Conservation (phyloP, 2,888 invertebrate species). For the Morpho achilles region DNA sequence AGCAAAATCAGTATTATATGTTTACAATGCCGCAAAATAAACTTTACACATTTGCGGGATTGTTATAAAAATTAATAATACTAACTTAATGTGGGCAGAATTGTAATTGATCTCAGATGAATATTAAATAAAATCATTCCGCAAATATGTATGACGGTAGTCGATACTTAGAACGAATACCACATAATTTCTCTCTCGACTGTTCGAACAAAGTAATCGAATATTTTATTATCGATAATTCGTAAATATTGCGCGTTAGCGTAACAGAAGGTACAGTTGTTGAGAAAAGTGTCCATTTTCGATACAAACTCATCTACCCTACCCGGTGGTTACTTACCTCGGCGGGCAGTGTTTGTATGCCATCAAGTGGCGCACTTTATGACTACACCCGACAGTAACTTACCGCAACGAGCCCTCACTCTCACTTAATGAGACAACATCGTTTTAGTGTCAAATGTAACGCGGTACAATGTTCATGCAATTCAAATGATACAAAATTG, state of each 20-base stretch:
- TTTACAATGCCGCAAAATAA: no score
- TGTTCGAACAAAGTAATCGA: slow-evolving; percentile 43
- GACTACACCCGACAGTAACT: slow-evolving; percentile 59
- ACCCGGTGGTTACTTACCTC: slow-evolving; percentile 17
- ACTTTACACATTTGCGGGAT: no score
- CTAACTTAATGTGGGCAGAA: not conserved
- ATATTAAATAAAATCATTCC: slow-evolving; percentile 4
- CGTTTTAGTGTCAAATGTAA: slow-evolving; percentile 61
- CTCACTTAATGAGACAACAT: slow-evolving; percentile 66
- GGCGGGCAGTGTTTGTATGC: slow-evolving; percentile 42
- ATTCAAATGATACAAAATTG: slow-evolving; percentile 12
- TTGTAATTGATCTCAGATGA: slow-evolving; percentile 1
- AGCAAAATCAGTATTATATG: no score
- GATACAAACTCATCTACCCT: slow-evolving; percentile 3
- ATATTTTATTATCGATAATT: slow-evolving; percentile 25
- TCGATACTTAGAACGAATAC: slow-evolving; percentile 3
- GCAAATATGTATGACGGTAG: slow-evolving; percentile 10
- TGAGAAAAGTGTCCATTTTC: slow-evolving; percentile 12
- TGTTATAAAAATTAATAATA: no score
- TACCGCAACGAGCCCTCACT: slow-evolving; percentile 63
- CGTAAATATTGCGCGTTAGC: slow-evolving; percentile 29
- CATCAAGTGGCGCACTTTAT: slow-evolving; percentile 69
- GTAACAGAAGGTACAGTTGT: slow-evolving; percentile 20
- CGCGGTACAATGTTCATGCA: slow-evolving; percentile 40
- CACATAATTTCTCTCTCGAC: slow-evolving; percentile 18